phyloP scores from a whole-genome alignment of 2,113 vertebrate genomes.

The Channa argus region DNA sequence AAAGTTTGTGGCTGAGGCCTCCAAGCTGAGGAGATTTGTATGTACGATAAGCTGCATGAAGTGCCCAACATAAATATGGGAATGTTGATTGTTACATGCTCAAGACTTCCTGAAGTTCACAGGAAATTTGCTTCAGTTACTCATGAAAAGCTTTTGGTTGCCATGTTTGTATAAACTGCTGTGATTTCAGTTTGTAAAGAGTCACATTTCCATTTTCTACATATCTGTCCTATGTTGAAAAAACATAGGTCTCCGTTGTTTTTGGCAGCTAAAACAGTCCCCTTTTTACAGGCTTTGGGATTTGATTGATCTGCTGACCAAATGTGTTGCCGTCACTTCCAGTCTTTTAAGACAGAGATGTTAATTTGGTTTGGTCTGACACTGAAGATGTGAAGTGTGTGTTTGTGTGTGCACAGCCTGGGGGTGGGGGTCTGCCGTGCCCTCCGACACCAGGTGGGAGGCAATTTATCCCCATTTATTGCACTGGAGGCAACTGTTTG shows the following conservation, averaged over 20 bases:
- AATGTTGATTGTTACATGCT: not conserved
- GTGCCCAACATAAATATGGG: not conserved
- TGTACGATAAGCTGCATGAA: not conserved
- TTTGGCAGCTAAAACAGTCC: slow-evolving; percentile 7
- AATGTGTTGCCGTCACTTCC: slow-evolving; percentile 58
- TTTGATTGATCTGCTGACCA: slow-evolving; percentile 57
- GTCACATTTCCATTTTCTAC: not conserved
- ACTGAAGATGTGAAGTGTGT: slow-evolving; percentile 53
- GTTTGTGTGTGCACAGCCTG: not conserved
- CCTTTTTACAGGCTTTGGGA: slow-evolving; percentile 22
- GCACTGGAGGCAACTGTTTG: slow-evolving; percentile 57
- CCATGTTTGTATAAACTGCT: not conserved
- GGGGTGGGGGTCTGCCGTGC: slow-evolving; percentile 14
- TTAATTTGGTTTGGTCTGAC: slow-evolving; percentile 71
- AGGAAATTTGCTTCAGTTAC: not conserved
- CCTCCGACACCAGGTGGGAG: slow-evolving; percentile 59
- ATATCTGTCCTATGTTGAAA: slow-evolving; percentile 10
- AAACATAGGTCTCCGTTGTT: slow-evolving; percentile 26
- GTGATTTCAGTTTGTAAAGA: not conserved
- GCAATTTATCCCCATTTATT: slow-evolving; percentile 68
- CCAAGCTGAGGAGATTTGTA: not conserved
- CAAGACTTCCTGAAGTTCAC: not conserved
- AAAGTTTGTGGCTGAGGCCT: not conserved
- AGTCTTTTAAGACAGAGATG: slow-evolving; percentile 61
- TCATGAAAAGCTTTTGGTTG: not conserved